Conservation (phyloP, 2,113 vertebrate species). For the Megalops atlanticus region DNA sequence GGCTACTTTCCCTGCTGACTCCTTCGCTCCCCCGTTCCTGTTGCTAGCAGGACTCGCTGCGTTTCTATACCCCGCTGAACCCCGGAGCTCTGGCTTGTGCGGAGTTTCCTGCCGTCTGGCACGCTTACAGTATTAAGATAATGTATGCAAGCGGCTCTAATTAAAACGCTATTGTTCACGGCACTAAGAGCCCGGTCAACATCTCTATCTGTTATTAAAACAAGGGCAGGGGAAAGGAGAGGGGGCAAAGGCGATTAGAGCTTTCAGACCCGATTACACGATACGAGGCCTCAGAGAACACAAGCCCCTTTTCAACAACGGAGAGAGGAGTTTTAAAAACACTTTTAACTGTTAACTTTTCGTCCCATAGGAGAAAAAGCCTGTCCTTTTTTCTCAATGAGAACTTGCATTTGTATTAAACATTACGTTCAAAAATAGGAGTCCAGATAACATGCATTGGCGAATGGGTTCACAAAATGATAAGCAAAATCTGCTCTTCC, state of each 20-base stretch:
- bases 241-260: not conserved
- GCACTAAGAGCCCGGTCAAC: not conserved
- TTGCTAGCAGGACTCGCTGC: not conserved
- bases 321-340: too few species aligned
- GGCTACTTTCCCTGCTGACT: not conserved
- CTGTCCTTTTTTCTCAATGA: too few species aligned
- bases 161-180: conserved; percentile 67
- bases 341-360: not conserved
- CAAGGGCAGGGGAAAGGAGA: not conserved
- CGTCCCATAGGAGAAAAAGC: not conserved
- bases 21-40: not conserved
- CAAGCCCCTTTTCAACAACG: not conserved
- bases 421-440: too few species aligned
- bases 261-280: conserved; percentile 1
- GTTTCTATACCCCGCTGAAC: not conserved
- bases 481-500: not conserved
- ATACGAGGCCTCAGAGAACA: not conserved
- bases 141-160: conserved; percentile 57
- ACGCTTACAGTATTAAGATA: conserved; percentile 62
- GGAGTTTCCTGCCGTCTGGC: conserved; percentile 44
- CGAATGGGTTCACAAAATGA: not conserved
- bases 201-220: conserved; percentile 43
- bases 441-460: too few species aligned
- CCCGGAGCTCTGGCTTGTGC: conserved; percentile 12
- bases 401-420: too few species aligned